phyloP scores from a whole-genome alignment of 2,113 vertebrate genomes.

The Charina bottae region DNA sequence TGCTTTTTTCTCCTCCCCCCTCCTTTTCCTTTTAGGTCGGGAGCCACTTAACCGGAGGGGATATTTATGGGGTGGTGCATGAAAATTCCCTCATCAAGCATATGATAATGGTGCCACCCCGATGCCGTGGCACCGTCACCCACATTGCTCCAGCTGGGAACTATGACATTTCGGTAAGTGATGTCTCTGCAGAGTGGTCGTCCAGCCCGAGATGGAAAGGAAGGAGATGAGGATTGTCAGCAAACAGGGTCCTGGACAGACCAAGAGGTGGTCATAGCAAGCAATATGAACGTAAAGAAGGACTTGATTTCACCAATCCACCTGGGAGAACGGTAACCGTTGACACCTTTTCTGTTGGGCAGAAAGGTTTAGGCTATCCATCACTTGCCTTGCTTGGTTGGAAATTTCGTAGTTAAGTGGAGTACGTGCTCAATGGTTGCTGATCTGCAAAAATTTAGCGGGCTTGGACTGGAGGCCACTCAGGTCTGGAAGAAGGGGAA shows the following conservation, averaged over 20 bases:
- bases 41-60: slow-evolving; percentile 67
- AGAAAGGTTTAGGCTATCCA: no score
- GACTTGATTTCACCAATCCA: background rate
- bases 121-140: slow-evolving; percentile 64
- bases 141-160: slow-evolving; percentile 56
- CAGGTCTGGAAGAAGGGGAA: no score
- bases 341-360: no score
- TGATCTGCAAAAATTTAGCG: no score
- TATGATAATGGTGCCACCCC: slow-evolving; percentile 64
- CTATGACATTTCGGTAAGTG: slow-evolving; percentile 52
- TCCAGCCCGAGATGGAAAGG: rapidly evolving
- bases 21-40: slow-evolving; percentile 41
- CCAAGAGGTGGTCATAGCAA: no score
- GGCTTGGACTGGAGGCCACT: no score
- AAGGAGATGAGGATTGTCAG: rapidly evolving
- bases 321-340: background rate
- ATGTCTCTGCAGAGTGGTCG: background rate
- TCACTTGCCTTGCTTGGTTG: no score
- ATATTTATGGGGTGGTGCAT: slow-evolving; percentile 62
- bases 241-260: background rate
- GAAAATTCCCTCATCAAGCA: slow-evolving; percentile 71
- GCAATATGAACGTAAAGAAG: no score
- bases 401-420: no score
- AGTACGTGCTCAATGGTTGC: no score
- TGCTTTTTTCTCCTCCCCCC: no score